Percentiles rank a stretch among this genome's conserved stretches.
Conservation (phyloP, 2,113 vertebrate species). For the Ascaphus truei region DNA sequence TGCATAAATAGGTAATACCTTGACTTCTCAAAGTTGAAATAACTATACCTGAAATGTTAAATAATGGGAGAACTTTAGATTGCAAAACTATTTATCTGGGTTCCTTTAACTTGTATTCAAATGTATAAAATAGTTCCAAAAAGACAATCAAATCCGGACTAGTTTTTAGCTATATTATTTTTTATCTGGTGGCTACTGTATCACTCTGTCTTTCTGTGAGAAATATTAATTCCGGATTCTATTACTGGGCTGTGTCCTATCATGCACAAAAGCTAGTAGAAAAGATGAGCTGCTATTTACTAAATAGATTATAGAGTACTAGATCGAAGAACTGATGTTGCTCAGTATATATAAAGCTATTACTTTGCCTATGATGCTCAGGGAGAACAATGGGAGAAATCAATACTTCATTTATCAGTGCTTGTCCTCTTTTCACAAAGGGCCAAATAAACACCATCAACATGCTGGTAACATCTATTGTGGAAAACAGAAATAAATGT, state of each 20-base stretch:
- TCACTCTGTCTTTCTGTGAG: neutral
- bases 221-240: neutral
- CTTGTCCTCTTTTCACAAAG: slow-evolving; percentile 29
- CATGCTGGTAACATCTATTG: slow-evolving; percentile 28
- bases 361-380: slow-evolving; percentile 32
- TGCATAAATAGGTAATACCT: too few relatives aligned
- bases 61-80: too few relatives aligned
- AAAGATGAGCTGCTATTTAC: slow-evolving; percentile 22
- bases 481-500: slow-evolving; percentile 10
- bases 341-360: slow-evolving; percentile 37
- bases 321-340: slow-evolving; percentile 33
- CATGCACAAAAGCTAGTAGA: neutral
- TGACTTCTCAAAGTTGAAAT: too few relatives aligned
- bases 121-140: too few relatives aligned
- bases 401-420: slow-evolving; percentile 36
- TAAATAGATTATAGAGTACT: slow-evolving; percentile 32
- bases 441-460: slow-evolving; percentile 35
- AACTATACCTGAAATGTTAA: too few relatives aligned
- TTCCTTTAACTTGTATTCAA: too few relatives aligned
- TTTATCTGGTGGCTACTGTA: too few relatives aligned
- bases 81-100: too few relatives aligned
- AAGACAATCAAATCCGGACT: too few relatives aligned
- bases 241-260: neutral
- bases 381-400: slow-evolving; percentile 32
- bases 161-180: too few relatives aligned